Evolutionary conservation across 1,140 invertebrate genomes (phyloP), one percentile per base, ranked within the genome.

Genomic region (Leptinotarsa defecta): DNA sequence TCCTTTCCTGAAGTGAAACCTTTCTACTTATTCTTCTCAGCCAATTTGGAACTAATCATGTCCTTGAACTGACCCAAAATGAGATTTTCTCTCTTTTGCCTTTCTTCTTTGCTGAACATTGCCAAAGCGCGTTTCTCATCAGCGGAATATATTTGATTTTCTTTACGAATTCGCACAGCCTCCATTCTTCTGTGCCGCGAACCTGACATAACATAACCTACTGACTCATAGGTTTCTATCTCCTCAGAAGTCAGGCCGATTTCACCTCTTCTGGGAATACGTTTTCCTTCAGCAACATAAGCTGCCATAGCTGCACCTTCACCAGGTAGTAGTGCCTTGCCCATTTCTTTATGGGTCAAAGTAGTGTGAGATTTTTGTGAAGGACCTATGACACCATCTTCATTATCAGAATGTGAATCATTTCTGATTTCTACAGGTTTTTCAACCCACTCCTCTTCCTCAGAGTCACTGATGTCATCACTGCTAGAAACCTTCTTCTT

Each of bases 91-190:
- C 97, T 88, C 85, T 99, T 99, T 78, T 95, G 91, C 78, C 98
- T 88, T 87, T 99, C 97, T 87, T 99, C 98, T 87, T 98, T 96
- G 85, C 97, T 98, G 85, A 99, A 99, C 91, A 97, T 98, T 3
- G 96, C 96, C 70, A 99, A 88, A 11, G 98, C 96, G 80, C 98
- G 89, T 86, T 99, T 99, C 86, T 99, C 98, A 87, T 99, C 98
- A 3, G 98, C 98, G 22, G 96, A 98, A 88, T 99, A 99, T 86
- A 99, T 98, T 88, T 99, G 97, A 89, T 99, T 99, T 88, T 99
- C 98, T 85, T 99, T 99, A 79, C 98, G 91, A 69, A 99, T 93
- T 88, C 98, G 95, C 2, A 99, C 98, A 81, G 98, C 98, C 88
- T 99, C 98, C 98, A 99, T 99, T 76, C 98, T 92, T 13, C 98